Evolutionary conservation across 2,888 invertebrate genomes (phyloP), one percentile per base, ranked within the genome.

Genomic region (Dyspetes luteomarginatus): DNA sequence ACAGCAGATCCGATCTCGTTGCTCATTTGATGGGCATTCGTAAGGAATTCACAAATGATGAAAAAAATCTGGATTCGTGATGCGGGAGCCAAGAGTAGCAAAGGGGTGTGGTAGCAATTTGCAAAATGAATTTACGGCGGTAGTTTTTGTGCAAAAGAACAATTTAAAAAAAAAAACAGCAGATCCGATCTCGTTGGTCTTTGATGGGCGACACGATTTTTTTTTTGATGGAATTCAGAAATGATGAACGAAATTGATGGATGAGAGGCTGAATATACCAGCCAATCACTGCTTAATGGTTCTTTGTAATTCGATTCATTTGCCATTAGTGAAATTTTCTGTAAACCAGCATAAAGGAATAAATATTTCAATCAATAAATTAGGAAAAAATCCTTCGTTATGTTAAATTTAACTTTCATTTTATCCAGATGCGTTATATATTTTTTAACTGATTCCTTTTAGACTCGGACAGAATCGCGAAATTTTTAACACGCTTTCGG

Each of bases 41-140:
- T 4, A 22, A 56, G n/a, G 5, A 56, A 28, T 22, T 24, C 24
- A n/a, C n/a, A n/a, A n/a, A n/a, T n/a, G n/a, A n/a, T n/a, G n/a
- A n/a, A n/a, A n/a, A n/a, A n/a, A n/a, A n/a, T n/a, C 19, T 58
- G 22, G 56, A 17, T n/a, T 45, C 43, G 52, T 15, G 36, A 36
- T 2, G 12, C 3, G 36, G 12, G 80, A 68, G 64, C 56, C 73
- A 82, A 86, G 86, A 86, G 87, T 87, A 86, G 87, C 84, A 64
- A 71, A 80, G 82, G 86, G 89, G 88, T 88, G 88, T 89, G 87
- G 88, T 86, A 83, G 83, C 85, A 88, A 90, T 89, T 90, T 90
- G 52, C 19, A 52, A 24, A 73, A 52, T 26, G 52, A 62, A 17
- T 41, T 64, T 26, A 28, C 52, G 19, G 3, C 17, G 17, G 19